These are phyloP conservation scores for Amazona vittata DNA, from an alignment of 2,113 vertebrate genomes.

Conservation along the genomic window DNA sequence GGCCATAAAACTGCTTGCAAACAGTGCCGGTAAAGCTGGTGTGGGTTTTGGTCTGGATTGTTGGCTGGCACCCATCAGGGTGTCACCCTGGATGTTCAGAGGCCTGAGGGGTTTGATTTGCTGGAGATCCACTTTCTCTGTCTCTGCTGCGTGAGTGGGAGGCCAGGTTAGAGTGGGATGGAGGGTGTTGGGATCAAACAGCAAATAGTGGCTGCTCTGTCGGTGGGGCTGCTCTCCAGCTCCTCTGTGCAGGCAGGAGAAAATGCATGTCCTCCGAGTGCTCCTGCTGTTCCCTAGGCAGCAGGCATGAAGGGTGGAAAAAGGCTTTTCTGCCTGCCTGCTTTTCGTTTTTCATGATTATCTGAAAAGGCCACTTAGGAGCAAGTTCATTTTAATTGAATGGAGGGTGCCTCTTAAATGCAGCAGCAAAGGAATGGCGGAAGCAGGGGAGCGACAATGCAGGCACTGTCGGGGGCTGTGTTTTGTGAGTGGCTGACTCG, in stretches of 20 bases:
- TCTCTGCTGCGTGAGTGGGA: rapidly evolving
- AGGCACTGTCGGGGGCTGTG: background rate
- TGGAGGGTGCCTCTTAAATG: background rate
- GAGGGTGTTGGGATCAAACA: background rate
- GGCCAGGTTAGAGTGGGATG: background rate
- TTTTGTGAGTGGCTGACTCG: rapidly evolving
- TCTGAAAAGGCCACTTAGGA: background rate
- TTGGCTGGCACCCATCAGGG: rapidly evolving
- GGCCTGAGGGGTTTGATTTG: rapidly evolving
- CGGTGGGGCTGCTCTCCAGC: background rate
- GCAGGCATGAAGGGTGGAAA: background rate
- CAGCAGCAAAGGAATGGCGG: background rate
- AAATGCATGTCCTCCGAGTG: background rate
- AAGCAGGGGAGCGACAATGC: background rate
- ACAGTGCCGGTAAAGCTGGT: rapidly evolving
- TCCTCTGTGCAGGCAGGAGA: background rate
- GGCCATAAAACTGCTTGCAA: background rate
- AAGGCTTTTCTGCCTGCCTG: slow-evolving; percentile 1
- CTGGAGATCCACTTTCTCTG: rapidly evolving
- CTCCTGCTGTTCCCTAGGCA: background rate
- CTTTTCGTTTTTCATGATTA: background rate
- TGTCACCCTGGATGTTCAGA: too few relatives aligned
- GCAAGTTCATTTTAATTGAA: background rate
- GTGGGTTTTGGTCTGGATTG: background rate
- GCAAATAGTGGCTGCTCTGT: background rate